Evolutionary conservation across 2,797 vertebrate genomes (phyloP).

Genomic region (Chiroxiphia lanceolata): DNA sequence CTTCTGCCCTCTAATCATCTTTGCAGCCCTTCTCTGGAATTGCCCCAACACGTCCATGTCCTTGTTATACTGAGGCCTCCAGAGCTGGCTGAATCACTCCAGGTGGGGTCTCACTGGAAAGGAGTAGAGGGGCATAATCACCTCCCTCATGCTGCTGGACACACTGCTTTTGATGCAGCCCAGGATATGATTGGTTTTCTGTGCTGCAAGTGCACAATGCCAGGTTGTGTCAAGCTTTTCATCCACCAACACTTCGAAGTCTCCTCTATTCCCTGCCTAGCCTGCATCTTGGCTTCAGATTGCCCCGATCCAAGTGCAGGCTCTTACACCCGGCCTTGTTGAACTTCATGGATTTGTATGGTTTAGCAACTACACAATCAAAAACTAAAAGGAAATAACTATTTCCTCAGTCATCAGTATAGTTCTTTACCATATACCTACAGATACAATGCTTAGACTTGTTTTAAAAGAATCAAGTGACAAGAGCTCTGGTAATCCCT

Average conservation of each 20-base stretch:
- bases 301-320: background rate
- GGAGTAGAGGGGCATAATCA: background rate
- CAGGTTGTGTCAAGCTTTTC: background rate
- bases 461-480: background rate
- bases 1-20: background rate
- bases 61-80: background rate
- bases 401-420: background rate
- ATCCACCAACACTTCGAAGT: background rate
- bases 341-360: background rate
- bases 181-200: background rate
- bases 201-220: background rate
- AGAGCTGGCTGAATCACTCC: background rate
- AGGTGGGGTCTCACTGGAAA: background rate
- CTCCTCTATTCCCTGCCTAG: background rate
- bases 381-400: background rate
- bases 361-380: background rate
- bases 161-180: background rate
- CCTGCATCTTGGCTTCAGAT: background rate
- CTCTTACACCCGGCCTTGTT: background rate
- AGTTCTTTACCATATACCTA: background rate
- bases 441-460: background rate
- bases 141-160: background rate
- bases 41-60: background rate
- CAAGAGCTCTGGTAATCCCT: background rate
- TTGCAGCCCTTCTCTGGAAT: background rate